Base-by-base conservation (phyloP, 2,113 vertebrate genomes). In the Syngnathus floridae region DNA sequence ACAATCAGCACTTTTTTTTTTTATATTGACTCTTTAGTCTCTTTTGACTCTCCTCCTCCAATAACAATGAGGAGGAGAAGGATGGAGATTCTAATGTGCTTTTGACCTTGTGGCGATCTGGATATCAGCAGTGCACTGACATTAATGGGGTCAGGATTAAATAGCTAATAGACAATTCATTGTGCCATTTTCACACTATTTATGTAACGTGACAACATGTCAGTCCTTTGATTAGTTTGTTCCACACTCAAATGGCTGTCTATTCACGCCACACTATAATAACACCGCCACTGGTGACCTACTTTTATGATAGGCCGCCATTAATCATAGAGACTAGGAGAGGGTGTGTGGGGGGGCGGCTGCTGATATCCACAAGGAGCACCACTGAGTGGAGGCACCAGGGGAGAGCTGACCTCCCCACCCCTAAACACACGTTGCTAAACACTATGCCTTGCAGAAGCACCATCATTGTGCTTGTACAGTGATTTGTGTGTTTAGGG, bases 241-340 rank as follows among this genome's bases (percentile, higher is more conserved):
- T 77, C 21, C 51, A 64, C 54, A 54, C 49, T 62, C 66, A 79
- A 71, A 70, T 62, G 68, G 74, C 77, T 51, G 71, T 77, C 52
- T 82, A 75, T 82, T 62, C 69, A 56, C 71, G 84, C 75, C 62
- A 73, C 57, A 68, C 83, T 76, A 66, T 79, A 81, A 80, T 82
- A 85, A 84, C 66, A 55, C 76, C 86, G 87, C 88, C 82, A 80
- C 60, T 75, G 84, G 78, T 83, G 76, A 83, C 74, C 43, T 88
- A 87, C 79, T 82, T 90, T 84, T 84, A 41, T 58, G 76, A 64
- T 62, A 79, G 87, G 82, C 89, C 77, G 71, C 84, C 75, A 80
- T 92, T 91, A 84, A 86, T 92, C 89, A 84, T 83, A 84, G 73
- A 60, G 83, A 71, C 49, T 66, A 17, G 77, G 41, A 82, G 71